A percentile compares a stretch with the other conserved stretches of the same genome.
These are phyloP conservation scores for Bombyx mandarina DNA, from an alignment of 1,140 invertebrate species.

Conservation along the genomic window DNA sequence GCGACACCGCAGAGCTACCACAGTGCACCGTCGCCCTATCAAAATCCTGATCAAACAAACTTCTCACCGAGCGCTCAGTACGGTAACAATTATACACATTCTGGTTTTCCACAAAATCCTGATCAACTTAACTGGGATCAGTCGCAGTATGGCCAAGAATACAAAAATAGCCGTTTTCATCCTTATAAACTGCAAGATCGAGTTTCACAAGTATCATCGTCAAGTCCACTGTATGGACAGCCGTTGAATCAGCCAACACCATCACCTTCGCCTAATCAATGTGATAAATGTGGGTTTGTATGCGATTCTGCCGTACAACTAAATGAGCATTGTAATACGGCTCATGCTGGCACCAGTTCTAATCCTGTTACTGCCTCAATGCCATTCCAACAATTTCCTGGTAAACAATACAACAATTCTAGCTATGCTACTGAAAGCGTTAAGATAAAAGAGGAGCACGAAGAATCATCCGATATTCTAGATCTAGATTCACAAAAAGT, in stretches of 20 bases:
- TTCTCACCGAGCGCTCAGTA: slow-evolving; percentile 70
- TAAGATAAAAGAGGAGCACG: slow-evolving; percentile 75
- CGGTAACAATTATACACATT: slow-evolving; percentile 63
- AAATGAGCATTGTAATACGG: slow-evolving; percentile 79
- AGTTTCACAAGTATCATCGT: slow-evolving; percentile 73
- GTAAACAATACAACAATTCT: slow-evolving; percentile 54
- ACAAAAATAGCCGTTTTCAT: slow-evolving; percentile 66
- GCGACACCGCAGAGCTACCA: slow-evolving; percentile 74
- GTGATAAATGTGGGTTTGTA: slow-evolving; percentile 85
- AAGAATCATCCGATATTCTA: slow-evolving; percentile 84
- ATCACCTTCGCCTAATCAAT: slow-evolving; percentile 78
- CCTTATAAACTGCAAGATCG: slow-evolving; percentile 69
- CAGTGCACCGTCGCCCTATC: slow-evolving; percentile 73
- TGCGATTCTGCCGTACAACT: slow-evolving; percentile 80
- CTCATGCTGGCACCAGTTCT: slow-evolving; percentile 71
- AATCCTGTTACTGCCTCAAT: slow-evolving; percentile 51
- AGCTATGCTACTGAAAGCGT: slow-evolving; percentile 46
- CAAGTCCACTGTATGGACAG: slow-evolving; percentile 75
- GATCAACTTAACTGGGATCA: slow-evolving; percentile 66
- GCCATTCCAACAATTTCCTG: slow-evolving; percentile 66
- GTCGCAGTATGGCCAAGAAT: slow-evolving; percentile 68
- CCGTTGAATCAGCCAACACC: slow-evolving; percentile 72
- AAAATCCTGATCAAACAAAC: slow-evolving; percentile 71
- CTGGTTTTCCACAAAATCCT: slow-evolving; percentile 66
- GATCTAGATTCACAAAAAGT: slow-evolving; percentile 92